These are phyloP conservation scores for Zaprionus kolodkinae DNA, from an alignment of 1,140 invertebrate genomes.

Conservation along the genomic window DNA sequence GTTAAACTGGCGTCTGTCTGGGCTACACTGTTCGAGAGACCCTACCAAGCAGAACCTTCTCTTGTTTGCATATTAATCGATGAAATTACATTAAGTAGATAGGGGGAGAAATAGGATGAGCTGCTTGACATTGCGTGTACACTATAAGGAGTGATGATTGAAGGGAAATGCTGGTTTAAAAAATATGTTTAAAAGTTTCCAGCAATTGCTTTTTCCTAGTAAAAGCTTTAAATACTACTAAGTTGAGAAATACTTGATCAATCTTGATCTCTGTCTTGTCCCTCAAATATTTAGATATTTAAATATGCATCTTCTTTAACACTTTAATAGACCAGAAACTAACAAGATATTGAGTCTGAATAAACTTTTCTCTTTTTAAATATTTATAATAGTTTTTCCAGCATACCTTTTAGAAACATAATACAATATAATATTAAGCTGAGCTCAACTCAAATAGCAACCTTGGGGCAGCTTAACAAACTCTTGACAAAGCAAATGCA, in stretches of 20 bases:
- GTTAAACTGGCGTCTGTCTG: constrained; percentile 17
- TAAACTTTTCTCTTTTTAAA: too few relatives aligned
- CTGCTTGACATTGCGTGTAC: background rate
- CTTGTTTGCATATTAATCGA: constrained; percentile 41
- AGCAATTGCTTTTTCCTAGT: background rate
- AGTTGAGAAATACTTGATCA: too few relatives aligned
- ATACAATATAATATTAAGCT: constrained; percentile 13
- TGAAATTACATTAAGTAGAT: constrained; percentile 52
- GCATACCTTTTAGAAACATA: background rate
- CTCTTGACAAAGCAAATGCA: constrained; percentile 27
- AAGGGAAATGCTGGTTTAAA: background rate
- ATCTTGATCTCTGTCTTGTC: too few relatives aligned
- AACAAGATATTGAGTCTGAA: too few relatives aligned
- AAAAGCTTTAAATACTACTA: too few relatives aligned
- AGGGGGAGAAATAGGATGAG: constrained; percentile 24
- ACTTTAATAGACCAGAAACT: too few relatives aligned
- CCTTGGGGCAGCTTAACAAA: background rate
- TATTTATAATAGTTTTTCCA: too few relatives aligned
- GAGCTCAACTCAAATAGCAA: background rate
- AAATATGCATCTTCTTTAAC: too few relatives aligned
- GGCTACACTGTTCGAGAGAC: constrained; percentile 6
- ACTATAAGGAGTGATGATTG: background rate
- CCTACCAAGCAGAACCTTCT: background rate
- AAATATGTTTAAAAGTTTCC: background rate
- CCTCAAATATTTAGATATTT: too few relatives aligned